Percentiles rank a stretch among this genome's conserved stretches.
Conservation (phyloP, 1,140 invertebrate species). For the Zeugodacus cucurbitae region DNA sequence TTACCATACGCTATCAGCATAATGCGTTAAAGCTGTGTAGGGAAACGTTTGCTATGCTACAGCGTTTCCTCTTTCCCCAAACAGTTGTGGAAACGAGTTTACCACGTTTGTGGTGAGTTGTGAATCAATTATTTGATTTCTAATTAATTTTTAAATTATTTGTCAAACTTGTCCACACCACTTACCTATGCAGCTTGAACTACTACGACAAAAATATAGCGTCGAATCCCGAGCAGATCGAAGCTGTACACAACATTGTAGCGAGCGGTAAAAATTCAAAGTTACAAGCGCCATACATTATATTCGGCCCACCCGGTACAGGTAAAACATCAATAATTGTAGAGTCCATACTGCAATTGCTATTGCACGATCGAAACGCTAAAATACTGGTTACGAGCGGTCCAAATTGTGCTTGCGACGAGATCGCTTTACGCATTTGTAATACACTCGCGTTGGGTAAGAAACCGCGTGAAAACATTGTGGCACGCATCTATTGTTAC, state of each 20-base stretch:
- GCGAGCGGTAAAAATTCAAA: conserved; percentile 54
- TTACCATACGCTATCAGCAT: conserved; percentile 51
- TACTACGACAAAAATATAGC: conserved; percentile 50
- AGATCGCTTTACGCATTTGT: conserved; percentile 71
- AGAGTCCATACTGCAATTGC: conserved; percentile 73
- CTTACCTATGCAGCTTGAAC: not conserved
- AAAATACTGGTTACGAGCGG: conserved; percentile 76
- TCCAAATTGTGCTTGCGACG: conserved; percentile 83
- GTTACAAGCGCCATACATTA: conserved; percentile 66
- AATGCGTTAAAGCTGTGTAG: conserved; percentile 52
- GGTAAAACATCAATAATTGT: conserved; percentile 84
- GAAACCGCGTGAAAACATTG: conserved; percentile 65
- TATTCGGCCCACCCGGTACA: conserved; percentile 68
- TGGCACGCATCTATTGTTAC: conserved; percentile 60
- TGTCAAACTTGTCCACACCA: too few species aligned
- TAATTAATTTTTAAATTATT: not conserved
- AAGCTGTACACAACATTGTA: conserved; percentile 54
- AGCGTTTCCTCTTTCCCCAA: conserved; percentile 52
- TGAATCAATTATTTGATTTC: not conserved
- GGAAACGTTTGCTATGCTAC: conserved; percentile 42
- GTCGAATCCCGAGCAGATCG: conserved; percentile 53
- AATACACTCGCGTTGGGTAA: conserved; percentile 55
- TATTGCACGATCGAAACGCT: conserved; percentile 63
- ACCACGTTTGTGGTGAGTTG: not conserved
- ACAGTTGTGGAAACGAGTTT: too few species aligned